phyloP scores from a whole-genome alignment of 2,888 invertebrate genomes.

The Psylliodes chrysocephalus region DNA sequence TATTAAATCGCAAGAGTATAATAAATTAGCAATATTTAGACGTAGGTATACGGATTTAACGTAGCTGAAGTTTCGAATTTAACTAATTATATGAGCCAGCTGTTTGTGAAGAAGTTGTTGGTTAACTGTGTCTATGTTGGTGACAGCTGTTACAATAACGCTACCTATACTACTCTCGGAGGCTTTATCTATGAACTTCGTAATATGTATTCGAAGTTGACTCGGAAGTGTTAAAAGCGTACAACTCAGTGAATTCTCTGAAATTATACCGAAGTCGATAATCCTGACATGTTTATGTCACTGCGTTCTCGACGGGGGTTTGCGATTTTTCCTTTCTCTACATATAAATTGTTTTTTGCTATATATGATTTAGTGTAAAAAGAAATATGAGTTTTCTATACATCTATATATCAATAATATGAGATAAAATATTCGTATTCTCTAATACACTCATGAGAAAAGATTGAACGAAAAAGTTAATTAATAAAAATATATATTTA shows the following conservation, averaged over 20 bases:
- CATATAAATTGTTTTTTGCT: too few species aligned
- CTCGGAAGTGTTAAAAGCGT: slow-evolving; percentile 12
- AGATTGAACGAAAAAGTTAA: too few species aligned
- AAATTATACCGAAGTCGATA: background rate
- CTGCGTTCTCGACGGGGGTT: too few species aligned
- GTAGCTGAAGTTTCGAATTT: slow-evolving; percentile 8
- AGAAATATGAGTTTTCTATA: too few species aligned
- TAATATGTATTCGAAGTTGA: slow-evolving; percentile 22
- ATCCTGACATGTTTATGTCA: background rate
- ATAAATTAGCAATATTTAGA: too few species aligned
- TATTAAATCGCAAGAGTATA: too few species aligned
- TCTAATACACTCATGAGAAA: too few species aligned
- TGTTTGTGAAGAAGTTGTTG: slow-evolving; percentile 46
- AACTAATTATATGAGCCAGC: slow-evolving; percentile 48
- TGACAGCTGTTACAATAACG: slow-evolving; percentile 49
- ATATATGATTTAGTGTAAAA: too few species aligned
- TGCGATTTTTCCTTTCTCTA: too few species aligned
- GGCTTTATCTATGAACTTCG: slow-evolving; percentile 19
- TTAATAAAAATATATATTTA: too few species aligned
- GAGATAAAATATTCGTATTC: too few species aligned
- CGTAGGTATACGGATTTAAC: background rate
- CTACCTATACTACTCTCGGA: slow-evolving; percentile 45
- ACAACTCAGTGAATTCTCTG: background rate
- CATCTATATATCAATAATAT: too few species aligned
- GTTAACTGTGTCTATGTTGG: slow-evolving; percentile 46